phyloP scores from a whole-genome alignment of 2,888 invertebrate species.

The Agriopis leucophaearia region DNA sequence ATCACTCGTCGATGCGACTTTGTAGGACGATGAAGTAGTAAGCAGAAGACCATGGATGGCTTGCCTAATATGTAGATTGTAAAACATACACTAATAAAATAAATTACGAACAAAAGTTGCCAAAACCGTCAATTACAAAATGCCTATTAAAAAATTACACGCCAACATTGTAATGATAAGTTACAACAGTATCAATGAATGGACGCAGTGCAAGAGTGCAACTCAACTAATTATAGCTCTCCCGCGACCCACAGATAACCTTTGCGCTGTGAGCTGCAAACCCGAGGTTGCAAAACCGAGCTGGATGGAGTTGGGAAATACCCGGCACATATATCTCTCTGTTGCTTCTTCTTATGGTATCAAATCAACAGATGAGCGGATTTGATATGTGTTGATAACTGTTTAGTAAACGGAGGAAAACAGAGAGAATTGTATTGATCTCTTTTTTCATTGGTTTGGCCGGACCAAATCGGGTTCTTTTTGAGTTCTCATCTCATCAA shows the following conservation, averaged over 20 bases:
- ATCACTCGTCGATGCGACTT: too few species aligned
- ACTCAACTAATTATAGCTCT: slow-evolving; percentile 42
- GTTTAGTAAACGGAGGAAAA: too few species aligned
- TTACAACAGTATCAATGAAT: slow-evolving; percentile 38
- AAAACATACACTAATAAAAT: not conserved
- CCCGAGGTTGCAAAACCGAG: slow-evolving; percentile 11
- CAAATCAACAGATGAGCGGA: too few species aligned
- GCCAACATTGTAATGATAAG: slow-evolving; percentile 20
- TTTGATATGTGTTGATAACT: too few species aligned
- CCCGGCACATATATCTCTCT: not conserved
- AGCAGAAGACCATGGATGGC: too few species aligned
- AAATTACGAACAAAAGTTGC: not conserved
- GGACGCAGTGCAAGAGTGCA: slow-evolving; percentile 42
- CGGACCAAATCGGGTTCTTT: too few species aligned
- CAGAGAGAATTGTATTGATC: too few species aligned
- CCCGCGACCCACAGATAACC: slow-evolving; percentile 41
- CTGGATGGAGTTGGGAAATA: slow-evolving; percentile 9
- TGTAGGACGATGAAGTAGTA: too few species aligned
- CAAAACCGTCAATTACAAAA: slow-evolving; percentile 13
- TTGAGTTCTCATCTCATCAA: too few species aligned
- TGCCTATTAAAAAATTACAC: slow-evolving; percentile 13
- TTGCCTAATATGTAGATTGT: not conserved
- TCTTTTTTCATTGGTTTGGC: too few species aligned
- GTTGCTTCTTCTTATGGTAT: too few species aligned
- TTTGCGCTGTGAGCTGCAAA: slow-evolving; percentile 22